These are phyloP conservation scores for Drosophila sproati DNA, from an alignment of 1,140 invertebrate genomes.

Conservation along the genomic window DNA sequence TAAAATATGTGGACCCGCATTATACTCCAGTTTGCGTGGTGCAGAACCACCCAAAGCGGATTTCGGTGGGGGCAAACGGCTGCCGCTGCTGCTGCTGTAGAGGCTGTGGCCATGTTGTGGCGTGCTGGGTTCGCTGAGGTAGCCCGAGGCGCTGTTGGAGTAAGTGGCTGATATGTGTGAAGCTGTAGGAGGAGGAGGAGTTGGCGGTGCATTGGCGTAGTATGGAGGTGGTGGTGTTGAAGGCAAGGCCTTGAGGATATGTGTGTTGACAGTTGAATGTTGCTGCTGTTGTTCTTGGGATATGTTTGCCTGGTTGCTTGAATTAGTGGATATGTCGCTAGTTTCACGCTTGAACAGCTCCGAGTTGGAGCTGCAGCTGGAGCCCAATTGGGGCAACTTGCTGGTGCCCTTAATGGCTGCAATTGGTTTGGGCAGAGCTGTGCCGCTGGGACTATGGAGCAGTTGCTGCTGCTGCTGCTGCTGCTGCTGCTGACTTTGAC, in stretches of 20 bases:
- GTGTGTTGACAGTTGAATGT: constrained; percentile 48
- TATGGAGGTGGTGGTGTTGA: constrained; percentile 58
- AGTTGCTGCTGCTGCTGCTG: constrained; percentile 37
- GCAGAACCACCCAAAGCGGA: constrained; percentile 27
- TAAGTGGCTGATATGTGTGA: constrained; percentile 58
- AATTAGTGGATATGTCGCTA: constrained; percentile 74
- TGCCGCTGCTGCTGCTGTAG: constrained; percentile 48
- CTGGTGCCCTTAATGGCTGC: constrained; percentile 94
- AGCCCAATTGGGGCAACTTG: constrained; percentile 86
- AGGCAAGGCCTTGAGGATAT: constrained; percentile 75
- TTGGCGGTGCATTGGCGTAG: constrained; percentile 62
- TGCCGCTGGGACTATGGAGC: constrained; percentile 83
- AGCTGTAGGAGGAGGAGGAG: constrained; percentile 6
- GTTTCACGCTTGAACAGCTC: constrained; percentile 69
- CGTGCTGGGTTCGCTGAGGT: constrained; percentile 69
- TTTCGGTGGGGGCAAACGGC: constrained; percentile 68
- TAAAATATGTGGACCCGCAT: constrained; percentile 70
- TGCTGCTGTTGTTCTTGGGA: constrained; percentile 47
- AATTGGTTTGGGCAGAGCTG: constrained; percentile 94
- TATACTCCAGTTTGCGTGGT: constrained; percentile 75
- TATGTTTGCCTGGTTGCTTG: constrained; percentile 73
- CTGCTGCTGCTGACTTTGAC: constrained; percentile 31
- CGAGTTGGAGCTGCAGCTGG: constrained; percentile 22
- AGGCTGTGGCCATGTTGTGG: constrained; percentile 42
- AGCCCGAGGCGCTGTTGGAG: constrained; percentile 32